Percentiles rank a stretch among this genome's conserved stretches.
Conservation (phyloP, 1,140 invertebrate genomes). For the Caenorhabditis briggsae region DNA sequence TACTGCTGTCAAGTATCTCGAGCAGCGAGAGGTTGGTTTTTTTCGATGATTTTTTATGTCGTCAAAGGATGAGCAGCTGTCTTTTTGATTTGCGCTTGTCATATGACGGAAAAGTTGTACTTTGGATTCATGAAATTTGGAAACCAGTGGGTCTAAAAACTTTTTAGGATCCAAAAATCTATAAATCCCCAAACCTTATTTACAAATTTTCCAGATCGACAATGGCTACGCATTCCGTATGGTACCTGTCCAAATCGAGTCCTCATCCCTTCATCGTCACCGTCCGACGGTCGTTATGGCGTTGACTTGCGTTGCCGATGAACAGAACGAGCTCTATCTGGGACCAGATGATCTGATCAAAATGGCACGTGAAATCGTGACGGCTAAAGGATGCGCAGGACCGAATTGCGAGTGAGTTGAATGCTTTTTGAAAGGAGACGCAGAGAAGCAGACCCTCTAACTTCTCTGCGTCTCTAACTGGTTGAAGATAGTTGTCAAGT, state of each 20-base stretch:
- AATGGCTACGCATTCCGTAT: conserved; percentile 59
- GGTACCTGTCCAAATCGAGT: conserved; percentile 44
- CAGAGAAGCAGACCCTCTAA: too few relatives aligned
- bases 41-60: not conserved
- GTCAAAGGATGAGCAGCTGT: not conserved
- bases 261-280: not conserved
- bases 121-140: too few relatives aligned
- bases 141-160: too few relatives aligned
- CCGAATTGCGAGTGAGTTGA: conserved; percentile 62
- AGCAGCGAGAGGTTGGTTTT: conserved; percentile 55
- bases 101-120: not conserved
- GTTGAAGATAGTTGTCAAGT: too few relatives aligned
- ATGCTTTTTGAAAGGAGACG: too few relatives aligned
- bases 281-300: conserved; percentile 30
- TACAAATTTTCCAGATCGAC: conserved; percentile 51
- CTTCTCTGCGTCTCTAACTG: too few relatives aligned
- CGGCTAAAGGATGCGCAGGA: conserved; percentile 57
- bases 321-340: conserved; percentile 51
- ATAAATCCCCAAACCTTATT: not conserved
- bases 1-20: conserved; percentile 54
- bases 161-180: too few relatives aligned
- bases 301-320: conserved; percentile 57
- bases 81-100: not conserved
- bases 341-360: conserved; percentile 54
- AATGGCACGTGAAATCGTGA: conserved; percentile 58